Conservation (phyloP, 1,140 invertebrate genomes). For the Rhagoletis zephyria region DNA sequence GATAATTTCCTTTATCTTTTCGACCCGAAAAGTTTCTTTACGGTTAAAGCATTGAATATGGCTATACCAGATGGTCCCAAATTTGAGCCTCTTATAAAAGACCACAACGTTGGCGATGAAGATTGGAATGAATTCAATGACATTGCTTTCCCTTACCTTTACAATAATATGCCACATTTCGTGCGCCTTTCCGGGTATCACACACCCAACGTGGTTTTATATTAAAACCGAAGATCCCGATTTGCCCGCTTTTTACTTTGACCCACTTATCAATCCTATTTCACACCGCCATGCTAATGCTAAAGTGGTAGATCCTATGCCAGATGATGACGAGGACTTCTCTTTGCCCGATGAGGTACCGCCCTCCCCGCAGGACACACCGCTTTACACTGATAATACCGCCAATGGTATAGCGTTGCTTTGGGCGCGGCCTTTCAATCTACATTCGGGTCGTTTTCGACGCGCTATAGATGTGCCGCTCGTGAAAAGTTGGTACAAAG, state of each 20-base stretch:
- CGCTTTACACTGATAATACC: conserved; percentile 98
- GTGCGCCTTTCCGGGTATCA: conserved; percentile 98
- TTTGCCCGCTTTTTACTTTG: conserved; percentile 99
- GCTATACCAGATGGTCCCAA: conserved; percentile 99
- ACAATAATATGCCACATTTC: conserved; percentile 98
- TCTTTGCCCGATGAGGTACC: conserved; percentile 90
- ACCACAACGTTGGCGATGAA: conserved; percentile 96
- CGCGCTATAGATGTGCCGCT: conserved; percentile 96
- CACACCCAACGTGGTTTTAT: conserved; percentile 96
- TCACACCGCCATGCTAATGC: conserved; percentile 88
- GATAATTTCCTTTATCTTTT: conserved; percentile 99
- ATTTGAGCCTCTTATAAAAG: conserved; percentile 99
- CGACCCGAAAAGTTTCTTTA: conserved; percentile 99
- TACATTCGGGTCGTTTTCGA: conserved; percentile 89
- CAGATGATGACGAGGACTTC: conserved; percentile 89
- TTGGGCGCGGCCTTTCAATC: conserved; percentile 98
- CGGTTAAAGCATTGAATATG: conserved; percentile 99
- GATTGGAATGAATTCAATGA: conserved; percentile 99
- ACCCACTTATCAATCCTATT: conserved; percentile 99
- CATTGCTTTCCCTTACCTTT: conserved; percentile 99
- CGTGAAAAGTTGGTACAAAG: conserved; percentile 97
- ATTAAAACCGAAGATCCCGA: conserved; percentile 99
- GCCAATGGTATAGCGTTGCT: conserved; percentile 98
- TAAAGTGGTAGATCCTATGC: conserved; percentile 85
- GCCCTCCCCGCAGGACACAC: conserved; percentile 94